A percentile compares a stretch with the other conserved stretches of the same genome.
Conservation (phyloP, 2,888 invertebrate species). For the Mesorhabditis spiculigera region DNA sequence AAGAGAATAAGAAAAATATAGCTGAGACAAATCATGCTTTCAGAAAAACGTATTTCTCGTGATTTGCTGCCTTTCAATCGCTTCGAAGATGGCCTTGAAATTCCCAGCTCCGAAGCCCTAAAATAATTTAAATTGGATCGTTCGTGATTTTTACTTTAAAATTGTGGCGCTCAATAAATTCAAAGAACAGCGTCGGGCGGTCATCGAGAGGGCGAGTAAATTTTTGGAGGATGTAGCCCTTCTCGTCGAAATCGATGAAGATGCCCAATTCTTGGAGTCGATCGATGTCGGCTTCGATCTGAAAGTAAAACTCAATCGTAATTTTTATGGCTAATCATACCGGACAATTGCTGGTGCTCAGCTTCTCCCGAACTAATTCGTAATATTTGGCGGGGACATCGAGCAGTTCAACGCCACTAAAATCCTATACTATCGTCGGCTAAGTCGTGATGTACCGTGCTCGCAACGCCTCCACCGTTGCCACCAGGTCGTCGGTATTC, state of each 20-base stretch:
- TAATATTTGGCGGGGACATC: conserved; percentile 87
- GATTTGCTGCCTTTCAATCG: conserved; percentile 90
- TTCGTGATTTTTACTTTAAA: conserved; percentile 63
- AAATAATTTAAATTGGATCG: background rate
- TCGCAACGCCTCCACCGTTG: conserved; percentile 67
- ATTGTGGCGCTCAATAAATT: conserved; percentile 92
- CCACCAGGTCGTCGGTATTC: conserved; percentile 87
- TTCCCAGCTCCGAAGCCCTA: conserved; percentile 99
- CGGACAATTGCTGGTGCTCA: background rate
- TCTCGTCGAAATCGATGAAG: conserved; percentile 92
- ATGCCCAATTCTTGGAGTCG: conserved; percentile 78
- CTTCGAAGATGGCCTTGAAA: conserved; percentile 94
- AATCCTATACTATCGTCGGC: background rate
- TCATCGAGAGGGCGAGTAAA: conserved; percentile 84
- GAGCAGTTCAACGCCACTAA: conserved; percentile 79
- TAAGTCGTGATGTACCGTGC: conserved; percentile 7
- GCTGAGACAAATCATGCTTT: conserved; percentile 22
- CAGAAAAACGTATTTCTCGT: conserved; percentile 85
- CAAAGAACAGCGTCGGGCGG: conserved; percentile 89
- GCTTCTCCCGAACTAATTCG: conserved; percentile 71
- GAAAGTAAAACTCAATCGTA: background rate
- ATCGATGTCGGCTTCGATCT: conserved; percentile 52
- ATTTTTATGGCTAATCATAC: background rate
- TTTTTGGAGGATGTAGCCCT: conserved; percentile 87
- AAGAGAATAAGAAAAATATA: too few relatives aligned